Percentiles rank a stretch among this genome's conserved stretches.
Conservation (phyloP, 2,113 vertebrate genomes). For the Hiodon tergisus region DNA sequence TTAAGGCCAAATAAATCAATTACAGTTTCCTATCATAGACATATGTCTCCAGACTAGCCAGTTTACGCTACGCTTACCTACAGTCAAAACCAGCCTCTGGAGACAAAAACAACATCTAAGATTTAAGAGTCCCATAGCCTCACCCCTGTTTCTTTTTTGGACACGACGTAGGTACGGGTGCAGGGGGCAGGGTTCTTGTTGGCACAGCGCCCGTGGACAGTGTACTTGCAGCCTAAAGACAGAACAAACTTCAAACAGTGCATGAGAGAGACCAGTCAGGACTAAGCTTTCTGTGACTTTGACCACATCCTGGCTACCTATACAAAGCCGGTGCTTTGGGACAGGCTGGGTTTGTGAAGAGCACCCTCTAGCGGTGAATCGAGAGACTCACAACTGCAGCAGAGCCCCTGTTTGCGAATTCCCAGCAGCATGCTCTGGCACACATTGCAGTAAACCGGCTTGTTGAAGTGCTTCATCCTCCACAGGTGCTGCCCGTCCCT, state of each 20-base stretch:
- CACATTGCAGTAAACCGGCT: slow-evolving; percentile 77
- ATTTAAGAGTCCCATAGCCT: slow-evolving; percentile 41
- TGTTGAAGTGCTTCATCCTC: slow-evolving; percentile 83
- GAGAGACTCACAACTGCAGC: slow-evolving; percentile 76
- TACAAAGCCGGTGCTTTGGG: neutral
- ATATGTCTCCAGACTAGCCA: too few relatives aligned
- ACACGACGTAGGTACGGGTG: slow-evolving; percentile 79
- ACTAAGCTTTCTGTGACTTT: neutral
- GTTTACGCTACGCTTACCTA: too few relatives aligned
- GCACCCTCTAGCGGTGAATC: slow-evolving; percentile 38
- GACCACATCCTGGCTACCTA: too few relatives aligned
- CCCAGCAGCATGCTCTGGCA: slow-evolving; percentile 78
- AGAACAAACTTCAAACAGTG: neutral
- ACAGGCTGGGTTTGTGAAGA: neutral
- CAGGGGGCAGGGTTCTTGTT: slow-evolving; percentile 74
- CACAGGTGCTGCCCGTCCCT: slow-evolving; percentile 82
- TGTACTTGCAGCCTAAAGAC: slow-evolving; percentile 77
- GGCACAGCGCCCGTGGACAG: slow-evolving; percentile 81
- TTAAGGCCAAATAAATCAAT: too few relatives aligned
- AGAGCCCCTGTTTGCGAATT: slow-evolving; percentile 83
- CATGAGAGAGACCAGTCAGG: too few relatives aligned
- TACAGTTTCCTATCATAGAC: too few relatives aligned
- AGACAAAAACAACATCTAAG: neutral
- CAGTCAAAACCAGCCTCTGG: too few relatives aligned
- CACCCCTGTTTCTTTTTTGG: slow-evolving; percentile 76